phyloP scores from a whole-genome alignment of 2,113 vertebrate species.

The cattle (Bos taurus) region DNA sequence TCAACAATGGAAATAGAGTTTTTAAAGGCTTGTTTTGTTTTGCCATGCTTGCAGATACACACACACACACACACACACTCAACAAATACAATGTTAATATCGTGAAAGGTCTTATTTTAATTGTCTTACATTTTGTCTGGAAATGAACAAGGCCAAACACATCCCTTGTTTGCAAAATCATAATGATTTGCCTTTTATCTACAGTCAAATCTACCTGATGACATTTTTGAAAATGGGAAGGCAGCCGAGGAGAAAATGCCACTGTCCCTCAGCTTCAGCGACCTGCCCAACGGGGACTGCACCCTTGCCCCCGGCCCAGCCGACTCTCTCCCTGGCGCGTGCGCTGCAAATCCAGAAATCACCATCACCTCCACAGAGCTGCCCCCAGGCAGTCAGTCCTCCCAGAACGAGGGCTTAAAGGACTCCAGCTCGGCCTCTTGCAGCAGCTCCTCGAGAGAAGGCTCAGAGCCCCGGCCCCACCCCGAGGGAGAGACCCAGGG shows the following conservation, averaged over 20 bases:
- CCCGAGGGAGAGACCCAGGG: not conserved
- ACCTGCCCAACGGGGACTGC: constrained; percentile 82
- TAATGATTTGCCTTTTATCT: constrained; percentile 27
- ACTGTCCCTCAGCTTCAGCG: constrained; percentile 91
- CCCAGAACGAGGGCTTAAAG: constrained; percentile 51
- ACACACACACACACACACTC: too few species aligned
- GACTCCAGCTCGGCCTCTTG: constrained; percentile 63
- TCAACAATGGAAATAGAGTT: not conserved
- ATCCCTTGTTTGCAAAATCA: not conserved
- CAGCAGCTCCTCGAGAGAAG: constrained; percentile 56
- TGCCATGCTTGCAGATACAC: not conserved
- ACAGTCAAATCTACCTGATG: constrained; percentile 91
- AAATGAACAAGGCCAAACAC: not conserved
- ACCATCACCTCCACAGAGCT: constrained; percentile 84
- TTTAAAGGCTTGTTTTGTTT: not conserved
- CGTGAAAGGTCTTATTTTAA: not conserved
- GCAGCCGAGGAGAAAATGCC: constrained; percentile 85
- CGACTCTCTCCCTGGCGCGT: not conserved
- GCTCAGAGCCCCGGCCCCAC: not conserved
- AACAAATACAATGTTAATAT: not conserved
- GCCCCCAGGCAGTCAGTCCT: constrained; percentile 21
- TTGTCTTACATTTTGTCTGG: not conserved
- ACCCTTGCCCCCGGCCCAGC: constrained; percentile 60
- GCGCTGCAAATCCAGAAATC: constrained; percentile 90
- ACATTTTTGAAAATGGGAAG: constrained; percentile 88